phyloP scores from a whole-genome alignment of 2,888 invertebrate genomes.

The Drosophila barbarae region DNA sequence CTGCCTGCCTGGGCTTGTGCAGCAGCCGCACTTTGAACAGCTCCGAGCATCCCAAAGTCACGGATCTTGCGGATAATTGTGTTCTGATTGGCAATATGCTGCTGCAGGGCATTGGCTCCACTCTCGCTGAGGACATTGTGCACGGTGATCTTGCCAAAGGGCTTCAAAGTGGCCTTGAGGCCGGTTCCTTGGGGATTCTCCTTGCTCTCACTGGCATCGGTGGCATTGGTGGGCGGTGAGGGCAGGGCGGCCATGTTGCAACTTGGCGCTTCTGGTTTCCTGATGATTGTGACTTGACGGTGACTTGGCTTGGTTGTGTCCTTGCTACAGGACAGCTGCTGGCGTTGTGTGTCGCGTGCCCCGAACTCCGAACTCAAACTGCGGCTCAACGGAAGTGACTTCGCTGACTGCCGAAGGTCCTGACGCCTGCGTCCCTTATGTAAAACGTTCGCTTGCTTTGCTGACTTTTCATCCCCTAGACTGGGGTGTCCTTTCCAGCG shows the following conservation, averaged over 20 bases:
- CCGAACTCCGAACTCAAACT: constrained; percentile 81
- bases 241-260: constrained; percentile 76
- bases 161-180: constrained; percentile 56
- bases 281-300: constrained; percentile 7
- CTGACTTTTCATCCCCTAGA: constrained; percentile 79
- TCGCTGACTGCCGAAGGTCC: constrained; percentile 67
- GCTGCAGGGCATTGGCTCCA: constrained; percentile 66
- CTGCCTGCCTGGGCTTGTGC: not conserved
- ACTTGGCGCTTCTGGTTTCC: constrained; percentile 14
- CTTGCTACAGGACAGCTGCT: constrained; percentile 30
- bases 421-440: constrained; percentile 28
- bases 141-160: constrained; percentile 77
- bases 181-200: constrained; percentile 17
- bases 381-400: constrained; percentile 80
- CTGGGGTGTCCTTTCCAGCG: constrained; percentile 44
- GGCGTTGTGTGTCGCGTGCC: constrained; percentile 38
- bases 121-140: constrained; percentile 76
- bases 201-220: constrained; percentile 8
- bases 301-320: constrained; percentile 4
- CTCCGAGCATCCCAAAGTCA: constrained; percentile 78
- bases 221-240: constrained; percentile 59
- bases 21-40: constrained; percentile 62
- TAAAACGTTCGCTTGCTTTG: constrained; percentile 52
- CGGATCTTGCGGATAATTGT: constrained; percentile 78
- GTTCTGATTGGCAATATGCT: constrained; percentile 72